These are phyloP conservation scores for Catocala nupta DNA, from an alignment of 2,888 invertebrate genomes.

Conservation along the genomic window DNA sequence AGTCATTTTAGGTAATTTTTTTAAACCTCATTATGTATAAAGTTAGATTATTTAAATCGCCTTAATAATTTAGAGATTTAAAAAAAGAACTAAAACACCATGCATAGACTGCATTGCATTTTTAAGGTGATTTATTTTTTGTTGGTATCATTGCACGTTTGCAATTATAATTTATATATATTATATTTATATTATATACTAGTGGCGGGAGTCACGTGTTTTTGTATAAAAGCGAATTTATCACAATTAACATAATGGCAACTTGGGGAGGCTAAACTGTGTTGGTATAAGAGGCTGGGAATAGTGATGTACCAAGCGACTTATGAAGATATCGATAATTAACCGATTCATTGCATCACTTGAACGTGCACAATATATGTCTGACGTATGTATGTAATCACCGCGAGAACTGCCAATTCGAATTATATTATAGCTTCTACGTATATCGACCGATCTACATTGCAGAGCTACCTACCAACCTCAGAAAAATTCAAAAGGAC, in stretches of 20 bases:
- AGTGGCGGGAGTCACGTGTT: conserved; percentile 40
- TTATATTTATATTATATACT: conserved; percentile 51
- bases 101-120: conserved; percentile 84
- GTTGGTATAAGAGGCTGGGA: conserved; percentile 33
- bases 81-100: conserved; percentile 73
- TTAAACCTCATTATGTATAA: conserved; percentile 79
- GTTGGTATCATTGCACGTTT: conserved; percentile 62
- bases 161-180: conserved; percentile 65
- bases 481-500: conserved; percentile 5
- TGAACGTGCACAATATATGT: not conserved
- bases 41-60: conserved; percentile 77
- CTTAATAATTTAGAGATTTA: conserved; percentile 75
- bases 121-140: conserved; percentile 73
- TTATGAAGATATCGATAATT: conserved; percentile 11
- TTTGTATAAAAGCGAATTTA: conserved; percentile 56
- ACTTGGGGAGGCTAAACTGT: conserved; percentile 28
- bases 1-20: conserved; percentile 70
- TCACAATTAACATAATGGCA: conserved; percentile 56
- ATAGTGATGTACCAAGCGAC: conserved; percentile 23
- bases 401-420: not conserved
- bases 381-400: not conserved
- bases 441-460: not conserved
- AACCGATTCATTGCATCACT: no score
- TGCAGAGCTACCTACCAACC: not conserved
- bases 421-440: not conserved